These are phyloP conservation scores for Leuciscus waleckii DNA, from an alignment of 2,797 vertebrate species.

Conservation along the genomic window DNA sequence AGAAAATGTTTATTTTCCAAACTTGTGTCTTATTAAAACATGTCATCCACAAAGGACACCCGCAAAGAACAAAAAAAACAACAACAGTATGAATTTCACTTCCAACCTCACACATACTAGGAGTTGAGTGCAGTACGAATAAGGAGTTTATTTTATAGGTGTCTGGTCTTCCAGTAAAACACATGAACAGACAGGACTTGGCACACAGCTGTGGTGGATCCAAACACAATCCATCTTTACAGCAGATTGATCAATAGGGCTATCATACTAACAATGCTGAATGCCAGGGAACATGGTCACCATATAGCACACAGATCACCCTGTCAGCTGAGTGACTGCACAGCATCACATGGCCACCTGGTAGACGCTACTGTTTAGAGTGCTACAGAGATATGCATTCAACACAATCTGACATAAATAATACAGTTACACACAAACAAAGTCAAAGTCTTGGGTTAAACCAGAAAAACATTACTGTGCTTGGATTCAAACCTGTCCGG, in stretches of 20 bases:
- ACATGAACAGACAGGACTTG: slow-evolving; percentile 2
- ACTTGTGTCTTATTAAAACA: slow-evolving; percentile 13
- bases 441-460: neutral
- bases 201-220: slow-evolving; percentile 23
- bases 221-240: slow-evolving; percentile 54
- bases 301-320: slow-evolving; percentile 26
- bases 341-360: slow-evolving; percentile 40
- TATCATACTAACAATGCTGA: slow-evolving; percentile 52
- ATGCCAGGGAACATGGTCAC: slow-evolving; percentile 47
- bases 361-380: slow-evolving; percentile 4
- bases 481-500: neutral
- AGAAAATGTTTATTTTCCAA: neutral
- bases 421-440: slow-evolving; percentile 16
- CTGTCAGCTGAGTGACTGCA: slow-evolving; percentile 39
- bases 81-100: neutral
- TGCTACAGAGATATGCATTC: neutral
- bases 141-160: slow-evolving; percentile 13
- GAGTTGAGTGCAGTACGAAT: neutral
- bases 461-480: neutral
- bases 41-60: slow-evolving; percentile 1
- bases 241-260: slow-evolving; percentile 62
- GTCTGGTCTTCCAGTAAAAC: slow-evolving; percentile 22
- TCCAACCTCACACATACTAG: neutral
- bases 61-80: neutral
- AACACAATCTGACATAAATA: neutral